A percentile compares a stretch with the other conserved stretches of the same genome.
phyloP scores from a whole-genome alignment of 1,140 invertebrate genomes.

The Drosophila nigromelanica region DNA sequence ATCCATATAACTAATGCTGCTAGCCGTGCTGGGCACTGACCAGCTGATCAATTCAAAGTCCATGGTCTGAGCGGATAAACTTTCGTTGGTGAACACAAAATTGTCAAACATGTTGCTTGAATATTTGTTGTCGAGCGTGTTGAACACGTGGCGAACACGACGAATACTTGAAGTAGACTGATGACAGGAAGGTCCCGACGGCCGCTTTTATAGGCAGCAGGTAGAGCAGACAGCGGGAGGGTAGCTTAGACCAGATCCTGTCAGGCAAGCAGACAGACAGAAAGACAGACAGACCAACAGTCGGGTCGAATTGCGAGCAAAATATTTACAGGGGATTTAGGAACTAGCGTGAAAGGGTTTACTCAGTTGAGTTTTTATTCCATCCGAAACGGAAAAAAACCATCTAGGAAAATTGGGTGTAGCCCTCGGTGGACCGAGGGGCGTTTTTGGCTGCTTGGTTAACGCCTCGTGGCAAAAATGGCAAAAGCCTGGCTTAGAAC shows the following conservation, averaged over 20 bases:
- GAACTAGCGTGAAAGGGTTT: constrained; percentile 38
- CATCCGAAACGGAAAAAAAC: constrained; percentile 4
- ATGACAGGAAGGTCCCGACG: not conserved
- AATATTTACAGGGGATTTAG: constrained; percentile 62
- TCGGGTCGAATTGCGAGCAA: constrained; percentile 24
- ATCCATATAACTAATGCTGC: constrained; percentile 43
- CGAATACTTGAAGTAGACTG: constrained; percentile 72
- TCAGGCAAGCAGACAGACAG: no score
- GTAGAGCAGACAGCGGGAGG: constrained; percentile 5
- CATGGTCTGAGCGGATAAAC: constrained; percentile 66
- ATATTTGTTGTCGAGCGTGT: constrained; percentile 3
- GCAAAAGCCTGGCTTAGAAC: constrained; percentile 18
- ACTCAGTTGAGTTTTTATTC: constrained; percentile 15
- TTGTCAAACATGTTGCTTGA: constrained; percentile 68
- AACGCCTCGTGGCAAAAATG: constrained; percentile 20
- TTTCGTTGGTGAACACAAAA: constrained; percentile 69
- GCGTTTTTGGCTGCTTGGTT: constrained; percentile 35
- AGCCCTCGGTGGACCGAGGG: constrained; percentile 46
- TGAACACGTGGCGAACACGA: constrained; percentile 66
- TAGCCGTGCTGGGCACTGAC: constrained; percentile 32
- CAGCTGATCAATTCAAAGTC: constrained; percentile 73
- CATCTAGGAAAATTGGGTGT: constrained; percentile 55
- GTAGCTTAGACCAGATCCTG: constrained; percentile 10
- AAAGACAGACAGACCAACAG: constrained; percentile 1
- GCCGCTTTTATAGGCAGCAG: constrained; percentile 62